These are phyloP conservation scores for Crocodylus rhombifer DNA, from an alignment of 2,797 vertebrate species.

Conservation along the genomic window DNA sequence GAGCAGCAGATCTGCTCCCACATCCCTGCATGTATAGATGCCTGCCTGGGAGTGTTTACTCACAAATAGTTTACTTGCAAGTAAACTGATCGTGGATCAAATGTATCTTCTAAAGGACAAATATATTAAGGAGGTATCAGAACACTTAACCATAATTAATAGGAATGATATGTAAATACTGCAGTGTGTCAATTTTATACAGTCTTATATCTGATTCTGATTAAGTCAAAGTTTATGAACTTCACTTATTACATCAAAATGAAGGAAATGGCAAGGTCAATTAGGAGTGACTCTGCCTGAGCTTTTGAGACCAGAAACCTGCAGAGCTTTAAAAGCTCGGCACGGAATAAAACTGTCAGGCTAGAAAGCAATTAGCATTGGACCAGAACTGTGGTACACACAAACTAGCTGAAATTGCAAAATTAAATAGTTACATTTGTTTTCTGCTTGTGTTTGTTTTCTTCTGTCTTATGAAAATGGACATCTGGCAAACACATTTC, in stretches of 20 bases:
- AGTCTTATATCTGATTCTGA: background rate
- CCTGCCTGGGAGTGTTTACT: too few relatives aligned
- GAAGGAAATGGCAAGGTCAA: background rate
- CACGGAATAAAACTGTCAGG: background rate
- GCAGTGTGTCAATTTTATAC: background rate
- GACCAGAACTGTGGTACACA: background rate
- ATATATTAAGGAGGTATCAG: background rate
- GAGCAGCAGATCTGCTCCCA: too few relatives aligned
- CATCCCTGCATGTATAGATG: too few relatives aligned
- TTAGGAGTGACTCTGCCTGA: background rate
- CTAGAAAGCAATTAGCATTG: background rate
- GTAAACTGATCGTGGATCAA: too few relatives aligned
- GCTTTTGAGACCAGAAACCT: background rate
- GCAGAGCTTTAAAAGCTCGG: background rate
- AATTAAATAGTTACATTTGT: background rate
- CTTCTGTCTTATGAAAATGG: background rate
- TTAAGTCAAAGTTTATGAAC: background rate
- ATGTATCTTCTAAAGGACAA: background rate
- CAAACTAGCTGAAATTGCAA: background rate
- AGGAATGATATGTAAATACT: background rate
- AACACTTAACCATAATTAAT: background rate
- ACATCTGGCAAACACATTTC: too few relatives aligned
- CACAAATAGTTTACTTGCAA: too few relatives aligned
- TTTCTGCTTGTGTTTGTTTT: background rate
- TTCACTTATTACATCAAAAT: background rate